Base-by-base conservation (phyloP, 2,888 invertebrate genomes). In the Lomographa bimaculata region DNA sequence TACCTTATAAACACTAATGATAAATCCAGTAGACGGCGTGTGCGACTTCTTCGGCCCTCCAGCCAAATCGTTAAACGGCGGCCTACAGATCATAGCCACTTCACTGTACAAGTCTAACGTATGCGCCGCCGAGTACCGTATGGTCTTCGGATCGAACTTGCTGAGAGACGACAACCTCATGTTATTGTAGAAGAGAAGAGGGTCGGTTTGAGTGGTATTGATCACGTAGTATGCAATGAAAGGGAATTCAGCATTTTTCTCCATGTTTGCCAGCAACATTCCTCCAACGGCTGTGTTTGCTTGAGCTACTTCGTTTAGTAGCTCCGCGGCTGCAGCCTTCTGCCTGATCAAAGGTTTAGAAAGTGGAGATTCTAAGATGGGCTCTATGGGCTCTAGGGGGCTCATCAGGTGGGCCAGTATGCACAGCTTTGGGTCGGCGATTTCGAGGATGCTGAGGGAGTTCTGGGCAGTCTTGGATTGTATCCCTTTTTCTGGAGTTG, bases 161-260 rank as follows among this genome's bases (percentile, higher is more conserved):
- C 92, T 93, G 74, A 97, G 80, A 46, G 96, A 95, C 64, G 95
- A 94, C 74, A 94, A 92, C 69, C 96, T 92, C 74, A 97, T 93
- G 67, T 94, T 95, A 69, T 95, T 94, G 81, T 96, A 96, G 83
- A 97, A 96, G 55, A 94, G 92, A 60, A 94, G 90, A 34, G 96
- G 96, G 80, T 97, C 96, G 29, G 95, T 94, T 83, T 95, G 95
- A 49, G 93, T 92, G 39, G 96, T 96, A 76, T 97, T 97, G 82
- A 97, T 94, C 66, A 97, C 92, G 83, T 96, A 97, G 76, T 96
- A 96, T 6, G 96, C 93, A 89, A 97, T 97, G 85, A 97, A 96
- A 6, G 97, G 97, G 70, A 97, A 97, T 70, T 97, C 96, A 18
- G 96, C 96, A 71, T 94, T 94, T 69, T 93, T 93, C 71, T 97